Evolutionary conservation across 2,797 vertebrate genomes (phyloP), one percentile per base, ranked within the genome.

Genomic region (Balearica regulorum): DNA sequence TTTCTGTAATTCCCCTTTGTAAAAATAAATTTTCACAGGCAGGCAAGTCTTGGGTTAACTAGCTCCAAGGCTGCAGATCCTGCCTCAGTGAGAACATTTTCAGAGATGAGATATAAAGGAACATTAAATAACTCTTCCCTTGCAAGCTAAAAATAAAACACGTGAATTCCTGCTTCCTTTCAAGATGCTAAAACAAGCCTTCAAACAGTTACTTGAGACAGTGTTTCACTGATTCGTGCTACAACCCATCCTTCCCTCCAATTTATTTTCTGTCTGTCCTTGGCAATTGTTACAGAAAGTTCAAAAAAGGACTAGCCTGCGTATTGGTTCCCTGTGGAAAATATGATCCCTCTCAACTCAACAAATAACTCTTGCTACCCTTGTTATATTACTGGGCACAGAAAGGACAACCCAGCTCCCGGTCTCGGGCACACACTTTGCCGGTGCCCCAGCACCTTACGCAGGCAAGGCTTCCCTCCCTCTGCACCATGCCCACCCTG

Each of bases 121-220:
- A 85, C 86, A 72, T 65, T 89, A 92, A 96, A 95, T 85, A 96
- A 90, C 68, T 94, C 79, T 96, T 94, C 71, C 65, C 81, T 95
- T 85, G 83, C 86, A 89, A 81, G 83, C 92, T 94, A 96, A 95
- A 96, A 93, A 95, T 96, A 95, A 95, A 95, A 80, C 81, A 95
- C 54, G 35, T 85, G 94, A 95, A 94, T 93, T 94, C 84, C 71
- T 87, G 79, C 71, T 92, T 92, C 89, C 90, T 92, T 92, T 87
- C 81, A 83, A 78, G 88, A 94, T 31, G 28, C 69, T 87, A 83
- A 93, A 95, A 92, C 85, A 89, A 94, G 61, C 61, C 65, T 91
- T 83, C 82, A 87, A 93, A 94, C 48, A 77, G 68, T 93, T 77
- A 93, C 71, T 65, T 91, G 71, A 94, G 88, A 80, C 78, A 89